A percentile compares a stretch with the other conserved stretches of the same genome.
phyloP scores from a whole-genome alignment of 2,888 invertebrate genomes.

The Anodontia alba region DNA sequence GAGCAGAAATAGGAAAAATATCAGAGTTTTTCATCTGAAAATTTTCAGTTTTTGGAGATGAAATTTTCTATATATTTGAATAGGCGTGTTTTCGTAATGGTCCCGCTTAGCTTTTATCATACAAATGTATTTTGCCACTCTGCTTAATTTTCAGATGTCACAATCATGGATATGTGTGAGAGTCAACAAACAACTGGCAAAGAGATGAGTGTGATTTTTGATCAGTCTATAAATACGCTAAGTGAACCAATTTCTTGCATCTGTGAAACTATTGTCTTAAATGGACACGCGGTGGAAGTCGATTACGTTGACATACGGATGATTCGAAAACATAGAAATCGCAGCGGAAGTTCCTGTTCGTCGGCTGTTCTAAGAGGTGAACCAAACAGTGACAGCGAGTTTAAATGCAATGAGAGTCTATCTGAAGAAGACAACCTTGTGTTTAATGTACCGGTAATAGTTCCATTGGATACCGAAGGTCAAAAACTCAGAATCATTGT shows the following conservation, averaged over 20 bases:
- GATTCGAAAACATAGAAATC: constrained; percentile 10
- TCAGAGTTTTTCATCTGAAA: too few species aligned
- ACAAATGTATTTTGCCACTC: too few species aligned
- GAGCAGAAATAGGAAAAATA: too few species aligned
- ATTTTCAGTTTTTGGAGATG: too few species aligned
- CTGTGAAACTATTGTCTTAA: neutral
- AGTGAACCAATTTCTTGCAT: constrained; percentile 13
- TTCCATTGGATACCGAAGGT: neutral
- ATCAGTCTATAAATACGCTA: neutral
- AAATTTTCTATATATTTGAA: too few species aligned
- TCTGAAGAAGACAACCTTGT: constrained; percentile 38
- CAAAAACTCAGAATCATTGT: constrained; percentile 17
- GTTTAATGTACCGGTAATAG: neutral
- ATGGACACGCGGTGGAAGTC: neutral
- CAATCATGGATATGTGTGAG: neutral
- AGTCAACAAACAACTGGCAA: neutral
- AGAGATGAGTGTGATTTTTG: constrained; percentile 14
- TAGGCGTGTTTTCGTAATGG: too few species aligned
- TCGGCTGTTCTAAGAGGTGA: constrained; percentile 20
- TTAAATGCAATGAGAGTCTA: constrained; percentile 2
- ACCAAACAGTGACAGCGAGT: neutral
- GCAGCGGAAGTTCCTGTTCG: constrained; percentile 37
- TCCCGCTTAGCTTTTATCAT: too few species aligned
- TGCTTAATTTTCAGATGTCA: constrained; percentile 21
- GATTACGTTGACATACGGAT: constrained; percentile 37